Percentiles rank a stretch among this genome's conserved stretches.
These are phyloP conservation scores for Neomicropteryx cornuta DNA, from an alignment of 1,140 invertebrate species.

Conservation along the genomic window DNA sequence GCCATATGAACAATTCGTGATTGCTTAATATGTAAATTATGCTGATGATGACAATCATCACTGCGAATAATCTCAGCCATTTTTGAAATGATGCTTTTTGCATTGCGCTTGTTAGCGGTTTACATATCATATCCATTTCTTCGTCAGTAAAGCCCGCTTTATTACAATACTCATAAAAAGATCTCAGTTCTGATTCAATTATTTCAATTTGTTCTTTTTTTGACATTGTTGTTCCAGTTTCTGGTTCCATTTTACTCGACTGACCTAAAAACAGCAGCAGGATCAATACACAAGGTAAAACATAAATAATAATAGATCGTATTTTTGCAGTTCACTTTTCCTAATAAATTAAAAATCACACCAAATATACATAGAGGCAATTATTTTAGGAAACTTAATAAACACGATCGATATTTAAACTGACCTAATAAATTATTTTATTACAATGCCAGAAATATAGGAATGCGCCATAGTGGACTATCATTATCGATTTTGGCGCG, in stretches of 20 bases:
- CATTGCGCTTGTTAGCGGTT: conserved; percentile 48
- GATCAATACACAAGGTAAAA: too few relatives aligned
- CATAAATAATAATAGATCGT: too few relatives aligned
- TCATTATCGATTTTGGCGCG: too few relatives aligned
- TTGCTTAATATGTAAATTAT: conserved; percentile 36
- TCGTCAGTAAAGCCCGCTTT: conserved; percentile 53
- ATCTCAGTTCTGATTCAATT: conserved; percentile 43
- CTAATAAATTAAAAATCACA: too few relatives aligned
- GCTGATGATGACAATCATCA: conserved; percentile 26
- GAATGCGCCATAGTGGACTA: too few relatives aligned
- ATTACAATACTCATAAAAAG: conserved; percentile 51
- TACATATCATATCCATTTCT: conserved; percentile 56
- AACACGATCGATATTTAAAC: too few relatives aligned
- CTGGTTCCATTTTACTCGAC: conserved; percentile 25
- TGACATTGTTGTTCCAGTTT: conserved; percentile 30
- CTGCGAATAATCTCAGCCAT: conserved; percentile 28
- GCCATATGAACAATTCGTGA: conserved; percentile 40
- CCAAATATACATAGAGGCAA: too few relatives aligned
- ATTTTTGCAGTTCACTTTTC: too few relatives aligned
- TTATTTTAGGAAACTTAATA: too few relatives aligned
- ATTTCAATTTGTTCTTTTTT: conserved; percentile 37
- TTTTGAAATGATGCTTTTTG: conserved; percentile 44
- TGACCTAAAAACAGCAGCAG: neutral
- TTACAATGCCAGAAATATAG: too few relatives aligned
- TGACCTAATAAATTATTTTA: too few relatives aligned